Percentiles rank a stretch among this genome's conserved stretches.
Evolutionary conservation across 1,140 invertebrate genomes (phyloP).

Genomic region (Pomacea maculata): DNA sequence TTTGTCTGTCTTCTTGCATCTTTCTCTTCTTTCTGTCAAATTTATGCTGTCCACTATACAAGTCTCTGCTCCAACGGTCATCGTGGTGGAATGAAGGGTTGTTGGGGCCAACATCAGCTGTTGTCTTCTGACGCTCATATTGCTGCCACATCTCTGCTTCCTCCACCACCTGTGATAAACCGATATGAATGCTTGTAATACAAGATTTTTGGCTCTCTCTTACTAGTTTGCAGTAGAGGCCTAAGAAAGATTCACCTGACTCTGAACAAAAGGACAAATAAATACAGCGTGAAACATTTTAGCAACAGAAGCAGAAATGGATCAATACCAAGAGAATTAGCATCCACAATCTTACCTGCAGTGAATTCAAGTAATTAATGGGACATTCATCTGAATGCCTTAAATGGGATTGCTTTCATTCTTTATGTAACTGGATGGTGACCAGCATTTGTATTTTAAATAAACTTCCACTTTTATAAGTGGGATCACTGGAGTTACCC

Average conservation of each 20-base stretch:
- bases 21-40: constrained; percentile 2
- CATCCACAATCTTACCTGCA: too few relatives aligned
- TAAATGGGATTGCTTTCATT: too few relatives aligned
- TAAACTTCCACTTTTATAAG: neutral
- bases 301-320: neutral
- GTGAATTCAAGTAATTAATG: too few relatives aligned
- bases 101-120: constrained; percentile 14
- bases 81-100: constrained; percentile 13
- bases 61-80: constrained; percentile 6
- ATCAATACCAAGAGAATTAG: too few relatives aligned
- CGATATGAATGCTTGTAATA: neutral
- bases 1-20: neutral
- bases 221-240: too few relatives aligned
- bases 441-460: neutral
- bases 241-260: neutral
- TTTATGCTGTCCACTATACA: neutral
- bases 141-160: constrained; percentile 64
- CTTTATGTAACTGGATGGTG: neutral
- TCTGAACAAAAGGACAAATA: neutral
- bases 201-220: neutral
- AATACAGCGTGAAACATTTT: neutral
- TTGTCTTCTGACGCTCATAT: constrained; percentile 40
- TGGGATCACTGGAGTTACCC: neutral
- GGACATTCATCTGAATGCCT: too few relatives aligned
- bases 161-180: constrained; percentile 55